Percentiles rank a stretch among this genome's conserved stretches.
These are phyloP conservation scores for Grus americana DNA, from an alignment of 2,113 vertebrate species.

Conservation along the genomic window DNA sequence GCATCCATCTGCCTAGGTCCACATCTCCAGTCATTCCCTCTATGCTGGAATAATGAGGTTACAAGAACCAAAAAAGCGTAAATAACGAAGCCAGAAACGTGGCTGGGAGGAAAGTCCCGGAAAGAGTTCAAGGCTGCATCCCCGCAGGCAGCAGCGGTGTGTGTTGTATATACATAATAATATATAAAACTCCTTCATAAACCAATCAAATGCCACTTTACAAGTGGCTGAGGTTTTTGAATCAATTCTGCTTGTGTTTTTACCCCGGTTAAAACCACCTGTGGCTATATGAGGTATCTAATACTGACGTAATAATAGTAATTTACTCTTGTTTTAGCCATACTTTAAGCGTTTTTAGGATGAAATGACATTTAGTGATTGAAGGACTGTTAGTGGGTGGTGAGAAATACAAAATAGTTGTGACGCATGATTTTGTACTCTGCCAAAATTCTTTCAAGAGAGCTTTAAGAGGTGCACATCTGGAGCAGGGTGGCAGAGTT, in stretches of 20 bases:
- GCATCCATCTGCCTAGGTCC: not conserved
- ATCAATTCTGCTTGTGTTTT: not conserved
- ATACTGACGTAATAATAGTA: not conserved
- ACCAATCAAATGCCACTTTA: not conserved
- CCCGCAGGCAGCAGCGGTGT: rapidly evolving
- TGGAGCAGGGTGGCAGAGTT: not conserved
- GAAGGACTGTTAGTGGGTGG: not conserved
- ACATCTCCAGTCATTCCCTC: not conserved
- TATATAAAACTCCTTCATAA: no score
- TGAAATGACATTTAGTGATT: not conserved
- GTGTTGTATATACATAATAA: no score
- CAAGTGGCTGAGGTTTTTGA: not conserved
- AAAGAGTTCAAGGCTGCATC: no score
- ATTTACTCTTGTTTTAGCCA: not conserved
- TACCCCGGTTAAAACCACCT: not conserved
- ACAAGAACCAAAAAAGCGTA: not conserved
- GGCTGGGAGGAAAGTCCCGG: not conserved
- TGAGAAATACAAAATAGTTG: not conserved
- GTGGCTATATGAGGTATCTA: not conserved
- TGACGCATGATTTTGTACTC: not conserved
- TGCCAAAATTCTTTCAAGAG: no score
- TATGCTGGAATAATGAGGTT: not conserved
- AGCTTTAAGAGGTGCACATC: not conserved
- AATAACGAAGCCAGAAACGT: rapidly evolving
- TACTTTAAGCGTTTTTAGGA: not conserved